Evolutionary conservation across 2,113 vertebrate species (phyloP), one percentile per base, ranked within the genome.

Genomic region (Corydoras maculifer): DNA sequence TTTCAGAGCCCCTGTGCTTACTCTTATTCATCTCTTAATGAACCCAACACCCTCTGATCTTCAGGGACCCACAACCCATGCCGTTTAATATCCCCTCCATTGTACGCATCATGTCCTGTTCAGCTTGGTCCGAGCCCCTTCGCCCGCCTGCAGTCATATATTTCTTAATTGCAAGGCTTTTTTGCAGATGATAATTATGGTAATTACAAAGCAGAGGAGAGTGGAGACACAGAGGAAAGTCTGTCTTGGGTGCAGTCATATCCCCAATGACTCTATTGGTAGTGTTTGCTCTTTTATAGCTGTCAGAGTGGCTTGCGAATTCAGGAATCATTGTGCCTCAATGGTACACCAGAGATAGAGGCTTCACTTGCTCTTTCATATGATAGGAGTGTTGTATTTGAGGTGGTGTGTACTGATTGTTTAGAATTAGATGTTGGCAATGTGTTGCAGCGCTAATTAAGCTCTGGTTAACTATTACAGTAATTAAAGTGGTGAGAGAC

Each of bases 181-280:
- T 98, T 96, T 97, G 95, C 93, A 89, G 92, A 92, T 91, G 55
- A 43, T 69, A 69, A 69, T 59, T 15, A 69, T 93, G 91, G 94
- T 97, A 94, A 98, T 98, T 96, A 97, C 96, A 95, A 94, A 96
- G 93, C 94, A 91, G 93, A 98, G 95, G 93, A 93, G 93, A 94
- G 91, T 95, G 86, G 93, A 94, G 97, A 95, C 94, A 90, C 93
- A 90, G 91, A 90, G 92, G 95, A 93, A 91, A 87, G 84, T 86
- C 92, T 89, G 91, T 90, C 94, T 93, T 92, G 94, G 94, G 15
- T 92, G 81, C 80, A 82, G 70, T 49, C 35, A 9, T 14, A 43
- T 31, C 62, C 62, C 62, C 25, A 18, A 31, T 51, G 54, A 57
- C 14, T n/a, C 54, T n/a, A 14, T 7, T 57, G 54, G 13, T 57